Base-by-base conservation (phyloP, 2,888 invertebrate genomes). In the Sarcophaga carnaria region DNA sequence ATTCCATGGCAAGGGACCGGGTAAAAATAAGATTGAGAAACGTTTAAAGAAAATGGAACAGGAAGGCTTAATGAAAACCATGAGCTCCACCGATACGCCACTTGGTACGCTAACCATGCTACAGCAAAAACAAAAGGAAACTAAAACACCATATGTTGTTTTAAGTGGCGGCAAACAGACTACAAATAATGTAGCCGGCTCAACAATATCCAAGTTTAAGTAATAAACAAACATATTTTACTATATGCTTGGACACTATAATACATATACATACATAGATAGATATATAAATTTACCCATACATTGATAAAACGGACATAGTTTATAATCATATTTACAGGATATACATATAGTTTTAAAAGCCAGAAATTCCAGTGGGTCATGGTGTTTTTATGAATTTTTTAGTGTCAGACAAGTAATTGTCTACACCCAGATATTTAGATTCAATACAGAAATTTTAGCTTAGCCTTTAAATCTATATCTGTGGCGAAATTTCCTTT, bases 1-100 rank as follows among this genome's bases (percentile, higher is more conserved):
- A 94, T 99, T 99, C 94, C 99, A 99, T 94, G 99, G 99, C 77
- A 99, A 99, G 94, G 99, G 99, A 2, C 99, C 99, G 25, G 99
- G 99, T 79, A 99, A 99, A 94, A 99, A 98, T 94, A 99, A 99
- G 94, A 96, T 96, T 90, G 99, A 99, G 94, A 99, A 99, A 92
- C 95, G 99, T 89, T 96, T 98, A 94, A 98, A 98, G 94, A 99
- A 99, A 94, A 95, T 96, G 88, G 97, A 98, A 91, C 99, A 99
- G 93, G 98, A 98, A 93, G 97, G 97, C 94, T 93, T 99, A 90
- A 98, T 99, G 98, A 98, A 98, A 94, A 97, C 98, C 92, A 99
- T 99, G 98, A 98, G 98, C 90, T 98, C 98, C 3, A 98, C 98
- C 17, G 99, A 99, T 94, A 99, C 99, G 0, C 99, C 99, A 0